These are phyloP conservation scores for Ips nitidus DNA, from an alignment of 1,140 invertebrate species.

Conservation along the genomic window DNA sequence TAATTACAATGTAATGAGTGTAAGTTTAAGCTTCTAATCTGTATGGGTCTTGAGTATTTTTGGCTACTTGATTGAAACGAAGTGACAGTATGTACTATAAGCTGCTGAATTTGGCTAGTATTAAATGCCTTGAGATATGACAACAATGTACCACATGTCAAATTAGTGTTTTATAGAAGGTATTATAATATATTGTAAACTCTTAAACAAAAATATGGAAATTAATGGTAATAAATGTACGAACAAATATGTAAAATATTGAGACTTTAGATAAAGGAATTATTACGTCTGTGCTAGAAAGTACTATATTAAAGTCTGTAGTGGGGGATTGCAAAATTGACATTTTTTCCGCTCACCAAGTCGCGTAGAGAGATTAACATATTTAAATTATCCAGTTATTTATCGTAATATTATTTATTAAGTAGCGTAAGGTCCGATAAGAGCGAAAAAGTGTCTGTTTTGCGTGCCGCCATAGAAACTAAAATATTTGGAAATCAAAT, in stretches of 20 bases:
- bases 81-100: not conserved
- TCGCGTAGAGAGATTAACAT: too few species aligned
- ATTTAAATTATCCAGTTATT: too few species aligned
- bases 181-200: constrained; percentile 19
- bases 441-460: not conserved
- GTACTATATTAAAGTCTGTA: constrained; percentile 15
- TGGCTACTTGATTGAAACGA: constrained; percentile 8
- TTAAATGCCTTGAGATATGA: constrained; percentile 25
- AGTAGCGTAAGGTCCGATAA: too few species aligned
- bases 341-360: not conserved
- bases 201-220: constrained; percentile 4
- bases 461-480: not conserved
- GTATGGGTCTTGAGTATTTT: constrained; percentile 9
- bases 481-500: constrained; percentile 35
- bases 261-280: constrained; percentile 19
- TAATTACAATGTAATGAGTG: too few species aligned
- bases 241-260: constrained; percentile 32
- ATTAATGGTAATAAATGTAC: constrained; percentile 27
- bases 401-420: too few species aligned
- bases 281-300: constrained; percentile 16
- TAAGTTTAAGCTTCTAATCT: not conserved
- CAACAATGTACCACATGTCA: constrained; percentile 31
- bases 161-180: constrained; percentile 33
- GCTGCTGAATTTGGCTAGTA: constrained; percentile 4
- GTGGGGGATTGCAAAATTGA: constrained; percentile 4